Evolutionary conservation across 2,888 invertebrate genomes (phyloP), one percentile per base, ranked within the genome.

Genomic region (Chymomyza procnemis): DNA sequence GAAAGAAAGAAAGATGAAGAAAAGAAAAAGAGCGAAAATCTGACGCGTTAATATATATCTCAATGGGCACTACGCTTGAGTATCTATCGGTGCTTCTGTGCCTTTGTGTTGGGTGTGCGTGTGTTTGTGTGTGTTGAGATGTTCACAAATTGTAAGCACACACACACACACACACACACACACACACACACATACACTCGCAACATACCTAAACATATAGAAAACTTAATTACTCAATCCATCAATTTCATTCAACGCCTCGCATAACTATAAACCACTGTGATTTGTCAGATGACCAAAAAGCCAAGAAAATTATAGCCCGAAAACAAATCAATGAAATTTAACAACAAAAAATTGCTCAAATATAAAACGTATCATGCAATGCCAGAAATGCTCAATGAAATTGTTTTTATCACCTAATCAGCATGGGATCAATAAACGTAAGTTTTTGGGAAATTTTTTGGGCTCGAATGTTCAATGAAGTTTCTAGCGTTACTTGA

Each of bases 201-300:
- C n/a, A n/a, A 30, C 30, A 41, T 12, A 41, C 9, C n/a, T n/a
- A n/a, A 41, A 12, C 9, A 12, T 12, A 41, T 12, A 41, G 12
- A 41, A 41, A 9, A 57, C 70, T 69, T 81, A 73, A 81, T 81
- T 76, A 72, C 64, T 68, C 64, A 79, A 81, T 81, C 79, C 69
- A 80, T 80, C 71, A 87, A 80, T 74, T 41, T 74, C 76, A 67
- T 66, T 79, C 67, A 73, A 55, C 67, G 68, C 65, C 54, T 62
- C 67, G 56, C 52, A 62, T 59, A 76, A 64, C 76, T 69, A 71
- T 69, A 67, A 67, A 74, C 67, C 70, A 64, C 69, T 65, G 65
- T 50, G 19, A 50, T 50, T 41, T 50, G 19, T 19, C 50, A 50
- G 16, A 8, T 19, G 50, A 57, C 64, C 66, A 66, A 57, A 41